phyloP scores from a whole-genome alignment of 2,113 vertebrate genomes.

The Butorides virescens region DNA sequence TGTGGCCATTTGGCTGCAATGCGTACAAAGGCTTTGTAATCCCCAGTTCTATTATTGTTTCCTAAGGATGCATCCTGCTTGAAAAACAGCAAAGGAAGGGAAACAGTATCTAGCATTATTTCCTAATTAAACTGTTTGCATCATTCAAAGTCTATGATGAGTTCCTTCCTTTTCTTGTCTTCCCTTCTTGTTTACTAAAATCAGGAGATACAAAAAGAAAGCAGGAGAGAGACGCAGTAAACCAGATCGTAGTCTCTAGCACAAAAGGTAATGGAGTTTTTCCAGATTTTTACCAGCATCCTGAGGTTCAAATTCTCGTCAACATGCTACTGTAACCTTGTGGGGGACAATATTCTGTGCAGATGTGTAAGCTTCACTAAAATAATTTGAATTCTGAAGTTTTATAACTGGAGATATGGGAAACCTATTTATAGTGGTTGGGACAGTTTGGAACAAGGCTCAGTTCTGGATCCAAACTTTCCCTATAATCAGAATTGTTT shows the following conservation, averaged over 20 bases:
- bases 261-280: constrained; percentile 12
- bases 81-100: constrained; percentile 63
- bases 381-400: neutral
- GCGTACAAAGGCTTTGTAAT: constrained; percentile 44
- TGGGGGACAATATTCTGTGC: neutral
- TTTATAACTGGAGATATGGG: neutral
- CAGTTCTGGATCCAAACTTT: neutral
- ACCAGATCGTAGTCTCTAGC: constrained; percentile 29
- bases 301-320: neutral
- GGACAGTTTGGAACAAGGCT: neutral
- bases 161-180: constrained; percentile 57
- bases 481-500: neutral
- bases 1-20: constrained; percentile 43
- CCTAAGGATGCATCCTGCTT: constrained; percentile 66
- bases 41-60: constrained; percentile 50
- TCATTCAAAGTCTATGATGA: constrained; percentile 40
- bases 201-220: constrained; percentile 12
- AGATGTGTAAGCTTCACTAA: neutral
- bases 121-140: constrained; percentile 66
- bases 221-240: neutral
- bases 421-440: neutral
- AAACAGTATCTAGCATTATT: constrained; percentile 56
- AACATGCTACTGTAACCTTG: neutral
- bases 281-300: neutral
- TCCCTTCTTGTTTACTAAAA: constrained; percentile 56